Conservation (phyloP, 2,888 invertebrate genomes). For the Synanthedon tipuliformis region DNA sequence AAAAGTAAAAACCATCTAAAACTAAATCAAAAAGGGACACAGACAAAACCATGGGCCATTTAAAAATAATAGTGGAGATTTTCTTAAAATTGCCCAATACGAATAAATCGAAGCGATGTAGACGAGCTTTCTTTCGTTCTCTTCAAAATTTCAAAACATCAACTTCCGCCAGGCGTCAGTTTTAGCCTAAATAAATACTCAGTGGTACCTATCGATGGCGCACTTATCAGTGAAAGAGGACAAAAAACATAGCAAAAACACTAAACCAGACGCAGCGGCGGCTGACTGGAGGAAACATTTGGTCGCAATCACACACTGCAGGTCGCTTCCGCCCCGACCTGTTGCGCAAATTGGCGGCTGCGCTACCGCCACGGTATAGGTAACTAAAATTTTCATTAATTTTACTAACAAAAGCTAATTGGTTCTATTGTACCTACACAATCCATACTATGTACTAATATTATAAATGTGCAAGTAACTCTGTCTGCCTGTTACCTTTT, state of each 20-base stretch:
- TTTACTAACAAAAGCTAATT: neutral
- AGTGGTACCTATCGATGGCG: constrained; percentile 63
- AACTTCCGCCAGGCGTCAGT: constrained; percentile 53
- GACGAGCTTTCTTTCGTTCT: no score
- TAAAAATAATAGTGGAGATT: no score
- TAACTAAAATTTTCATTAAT: neutral
- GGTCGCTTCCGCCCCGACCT: constrained; percentile 70
- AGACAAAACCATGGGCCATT: no score
- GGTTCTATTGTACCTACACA: no score
- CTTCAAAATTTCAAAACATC: constrained; percentile 12
- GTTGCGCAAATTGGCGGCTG: constrained; percentile 58
- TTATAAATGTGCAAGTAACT: no score
- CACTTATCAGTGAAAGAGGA: constrained; percentile 53
- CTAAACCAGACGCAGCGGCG: constrained; percentile 50
- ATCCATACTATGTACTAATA: no score
- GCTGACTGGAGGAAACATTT: constrained; percentile 61
- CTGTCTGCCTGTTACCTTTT: no score
- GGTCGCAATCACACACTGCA: constrained; percentile 66
- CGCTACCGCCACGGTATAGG: neutral
- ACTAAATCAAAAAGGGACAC: no score
- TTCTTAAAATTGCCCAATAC: no score
- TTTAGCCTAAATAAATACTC: constrained; percentile 59
- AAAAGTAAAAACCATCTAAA: no score
- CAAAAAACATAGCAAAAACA: constrained; percentile 61
- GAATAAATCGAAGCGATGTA: neutral